Base-by-base conservation (phyloP, 2,113 vertebrate genomes). In the Hippopotamus amphibius region DNA sequence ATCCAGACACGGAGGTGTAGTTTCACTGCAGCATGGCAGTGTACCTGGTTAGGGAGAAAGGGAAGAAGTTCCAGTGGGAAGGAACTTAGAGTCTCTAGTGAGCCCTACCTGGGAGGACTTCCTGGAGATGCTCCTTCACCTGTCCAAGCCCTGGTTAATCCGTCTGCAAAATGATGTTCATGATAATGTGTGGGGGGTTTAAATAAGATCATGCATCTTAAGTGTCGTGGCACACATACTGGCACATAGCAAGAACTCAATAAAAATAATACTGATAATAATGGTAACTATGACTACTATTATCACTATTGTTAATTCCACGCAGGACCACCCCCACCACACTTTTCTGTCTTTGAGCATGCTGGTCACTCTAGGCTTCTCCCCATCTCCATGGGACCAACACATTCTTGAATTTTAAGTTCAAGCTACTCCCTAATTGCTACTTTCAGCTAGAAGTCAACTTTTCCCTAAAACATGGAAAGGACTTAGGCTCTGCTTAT, bases 11-110 rank as follows among this genome's bases (percentile, higher is more conserved):
- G 0, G 41, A 41, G 28, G 43, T 95, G 84, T 50, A 22, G 59
- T 97, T 96, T n/a, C 6, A 41, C 0, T 19, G 50, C n/a, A 46
- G 11, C 84, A 81, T 61, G 59, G 53, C 0, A 0, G n/a, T 55
- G n/a, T 7, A 12, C 10, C 53, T 91, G 59, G 16, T 16, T 19
- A 17, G 48, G 22, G 21, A 81, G n/a, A 92, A 12, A 88, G 57
- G 9, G 30, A 65, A 71, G 57, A 79, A 14, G 3, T 41, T 7
- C 46, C 6, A 33, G n/a, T 16, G 2, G 16, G 3, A 30, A 80
- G 19, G 33, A 79, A 19, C 6, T 15, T 4, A 4, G 0, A 19
- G 1, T 1, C 11, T 28, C 16, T 9, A 2, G 11, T 46, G 28
- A 48, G 26, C 13, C 53, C 12, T 7, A 26, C 22, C 41, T 22